Conservation (phyloP, 2,888 invertebrate genomes). For the Pharmacophagus antenor region DNA sequence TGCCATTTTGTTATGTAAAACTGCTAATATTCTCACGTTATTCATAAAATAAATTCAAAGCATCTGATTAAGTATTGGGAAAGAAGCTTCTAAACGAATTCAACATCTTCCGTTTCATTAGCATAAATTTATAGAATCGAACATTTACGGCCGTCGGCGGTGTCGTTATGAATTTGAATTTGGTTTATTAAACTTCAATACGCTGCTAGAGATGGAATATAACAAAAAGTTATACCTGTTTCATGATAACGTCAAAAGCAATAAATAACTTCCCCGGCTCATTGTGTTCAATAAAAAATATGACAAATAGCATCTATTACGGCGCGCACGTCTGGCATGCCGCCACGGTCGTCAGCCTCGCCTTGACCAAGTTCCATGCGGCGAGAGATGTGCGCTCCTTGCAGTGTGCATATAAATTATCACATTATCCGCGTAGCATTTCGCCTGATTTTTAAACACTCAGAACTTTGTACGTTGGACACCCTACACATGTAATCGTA, state of each 20-base stretch:
- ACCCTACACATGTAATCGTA: conserved; percentile 1
- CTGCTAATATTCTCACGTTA: conserved; percentile 13
- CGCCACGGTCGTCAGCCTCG: conserved; percentile 71
- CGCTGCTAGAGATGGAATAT: not conserved
- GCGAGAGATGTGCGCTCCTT: conserved; percentile 55
- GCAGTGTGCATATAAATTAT: conserved; percentile 54
- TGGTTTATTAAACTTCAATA: conserved; percentile 12
- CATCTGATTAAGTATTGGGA: conserved; percentile 14
- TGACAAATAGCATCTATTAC: conserved; percentile 63
- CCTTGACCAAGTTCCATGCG: conserved; percentile 74
- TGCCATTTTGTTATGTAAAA: not conserved
- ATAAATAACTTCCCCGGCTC: conserved; percentile 43
- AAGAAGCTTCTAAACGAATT: conserved; percentile 20
- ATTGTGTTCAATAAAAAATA: conserved; percentile 64
- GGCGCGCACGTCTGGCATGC: conserved; percentile 59
- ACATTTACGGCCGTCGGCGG: conserved; percentile 6
- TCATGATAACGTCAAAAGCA: conserved; percentile 18
- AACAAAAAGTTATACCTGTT: conserved; percentile 14
- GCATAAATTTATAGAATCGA: conserved; percentile 21
- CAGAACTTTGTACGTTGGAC: not conserved
- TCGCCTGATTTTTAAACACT: conserved; percentile 21
- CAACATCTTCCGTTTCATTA: conserved; percentile 23
- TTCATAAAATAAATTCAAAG: conserved; percentile 13
- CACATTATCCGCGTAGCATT: conserved; percentile 23
- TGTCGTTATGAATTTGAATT: conserved; percentile 12